phyloP scores from a whole-genome alignment of 2,888 invertebrate species.

The Spialia ferax region DNA sequence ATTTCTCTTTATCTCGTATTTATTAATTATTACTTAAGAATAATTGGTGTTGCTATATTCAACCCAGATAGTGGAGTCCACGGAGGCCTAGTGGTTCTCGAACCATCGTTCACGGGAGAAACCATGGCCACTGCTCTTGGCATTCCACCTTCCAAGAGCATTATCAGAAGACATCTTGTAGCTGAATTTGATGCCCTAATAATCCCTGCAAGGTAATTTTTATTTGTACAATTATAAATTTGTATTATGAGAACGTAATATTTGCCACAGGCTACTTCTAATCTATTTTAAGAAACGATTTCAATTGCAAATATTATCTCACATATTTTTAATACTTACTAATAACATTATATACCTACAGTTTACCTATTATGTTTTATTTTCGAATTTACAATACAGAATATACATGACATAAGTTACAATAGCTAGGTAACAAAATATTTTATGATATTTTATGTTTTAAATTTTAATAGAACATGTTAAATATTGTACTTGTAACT shows the following conservation, averaged over 20 bases:
- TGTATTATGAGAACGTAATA: conserved; percentile 28
- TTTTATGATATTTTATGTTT: not conserved
- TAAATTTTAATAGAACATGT: not conserved
- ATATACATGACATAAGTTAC: conserved; percentile 38
- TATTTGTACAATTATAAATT: not conserved
- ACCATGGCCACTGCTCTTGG: conserved; percentile 97
- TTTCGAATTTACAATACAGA: conserved; percentile 10
- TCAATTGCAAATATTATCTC: conserved; percentile 29
- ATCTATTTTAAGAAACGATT: not conserved
- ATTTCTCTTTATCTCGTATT: not conserved
- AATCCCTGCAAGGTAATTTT: conserved; percentile 94
- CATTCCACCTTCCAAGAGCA: conserved; percentile 97
- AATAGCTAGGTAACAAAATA: not conserved
- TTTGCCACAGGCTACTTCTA: conserved; percentile 2
- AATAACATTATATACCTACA: conserved; percentile 14
- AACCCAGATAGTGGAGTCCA: conserved; percentile 96
- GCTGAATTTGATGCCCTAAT: conserved; percentile 97
- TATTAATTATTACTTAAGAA: not conserved
- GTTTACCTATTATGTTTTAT: conserved; percentile 1
- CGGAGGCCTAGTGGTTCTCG: conserved; percentile 96
- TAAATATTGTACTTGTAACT: conserved; percentile 15
- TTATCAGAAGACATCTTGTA: conserved; percentile 96
- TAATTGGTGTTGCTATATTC: not conserved
- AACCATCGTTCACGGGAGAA: conserved; percentile 97
- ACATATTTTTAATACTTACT: conserved; percentile 11